phyloP scores from a whole-genome alignment of 1,140 invertebrate genomes.

The Tribolium castaneum region DNA sequence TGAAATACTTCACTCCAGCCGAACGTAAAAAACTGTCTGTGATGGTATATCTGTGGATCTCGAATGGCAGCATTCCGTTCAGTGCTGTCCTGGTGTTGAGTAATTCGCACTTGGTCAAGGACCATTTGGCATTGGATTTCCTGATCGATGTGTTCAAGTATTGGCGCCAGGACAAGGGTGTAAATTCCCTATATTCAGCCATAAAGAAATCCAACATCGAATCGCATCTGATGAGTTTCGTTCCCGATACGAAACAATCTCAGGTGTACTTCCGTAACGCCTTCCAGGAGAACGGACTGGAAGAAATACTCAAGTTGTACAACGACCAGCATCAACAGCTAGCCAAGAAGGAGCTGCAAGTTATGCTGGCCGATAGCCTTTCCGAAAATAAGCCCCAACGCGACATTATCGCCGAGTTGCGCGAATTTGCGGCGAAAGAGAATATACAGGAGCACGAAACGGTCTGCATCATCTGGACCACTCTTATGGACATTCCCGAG shows the following conservation, averaged over 20 bases:
- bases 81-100: constrained; percentile 85
- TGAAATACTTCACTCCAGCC: constrained; percentile 91
- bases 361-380: constrained; percentile 81
- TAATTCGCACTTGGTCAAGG: constrained; percentile 94
- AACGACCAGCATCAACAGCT: constrained; percentile 90
- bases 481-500: constrained; percentile 93
- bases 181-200: constrained; percentile 84
- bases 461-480: constrained; percentile 88
- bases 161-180: constrained; percentile 92
- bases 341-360: constrained; percentile 83
- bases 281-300: constrained; percentile 87
- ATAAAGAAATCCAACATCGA: constrained; percentile 92
- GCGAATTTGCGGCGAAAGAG: constrained; percentile 85
- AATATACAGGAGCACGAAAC: constrained; percentile 91
- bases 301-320: constrained; percentile 90
- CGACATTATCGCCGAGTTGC: constrained; percentile 85
- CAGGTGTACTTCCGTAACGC: constrained; percentile 87
- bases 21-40: constrained; percentile 92
- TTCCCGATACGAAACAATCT: constrained; percentile 91
- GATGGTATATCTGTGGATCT: constrained; percentile 94
- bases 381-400: constrained; percentile 83
- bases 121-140: constrained; percentile 93
- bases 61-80: constrained; percentile 87
- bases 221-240: constrained; percentile 88
- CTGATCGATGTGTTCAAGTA: constrained; percentile 91